Base-by-base conservation (phyloP, 2,113 vertebrate genomes). In the Neotoma lepida region DNA sequence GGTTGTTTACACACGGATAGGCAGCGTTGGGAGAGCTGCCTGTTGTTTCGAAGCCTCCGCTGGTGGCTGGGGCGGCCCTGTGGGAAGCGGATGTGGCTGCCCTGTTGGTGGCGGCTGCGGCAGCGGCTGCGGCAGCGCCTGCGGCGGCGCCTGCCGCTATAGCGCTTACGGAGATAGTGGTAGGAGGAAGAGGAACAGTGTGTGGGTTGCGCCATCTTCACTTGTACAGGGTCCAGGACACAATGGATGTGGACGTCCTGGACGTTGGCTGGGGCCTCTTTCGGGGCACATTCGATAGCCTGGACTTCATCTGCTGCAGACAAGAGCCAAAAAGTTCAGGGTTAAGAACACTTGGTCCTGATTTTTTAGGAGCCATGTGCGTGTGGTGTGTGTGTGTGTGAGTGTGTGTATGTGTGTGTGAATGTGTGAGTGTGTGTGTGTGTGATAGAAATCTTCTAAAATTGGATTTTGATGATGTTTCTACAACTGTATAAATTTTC, bases 171-270 rank as follows among this genome's bases (percentile, higher is more conserved):
- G 28, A 78, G 51, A 13, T 4, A 41, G 17, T 33, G 77, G 63
- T 3, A 77, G 17, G 90, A 96, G 58, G 94, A 95, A 51, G 81
- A 85, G 49, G 54, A 89, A 35, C 0, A 84, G 61, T 1, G 0
- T 15, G 77, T 26, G 56, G 95, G 82, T 35, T 0, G 86, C 30
- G 92, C 41, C 96, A 97, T 88, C 82, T 94, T 96, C 77, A 97
- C 88, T 54, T 95, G 73, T 58, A 97, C 78, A 30, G 97, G 97
- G 82, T 97, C 96, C 93, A 97, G 90, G 30, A 66, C 80, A 46
- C 97, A 97, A 92, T 92, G 95, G 63, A 97, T 61, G 39, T 96
- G 96, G 86, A 97, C 39, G 0, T 97, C 95, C 89, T 88, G 92
- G 76, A 44, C 4, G 76, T 95, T 95, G 94, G 54, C 44, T 68